A percentile compares a stretch with the other conserved stretches of the same genome.
Conservation (phyloP, 1,140 invertebrate genomes). For the Bradysia coprophila region DNA sequence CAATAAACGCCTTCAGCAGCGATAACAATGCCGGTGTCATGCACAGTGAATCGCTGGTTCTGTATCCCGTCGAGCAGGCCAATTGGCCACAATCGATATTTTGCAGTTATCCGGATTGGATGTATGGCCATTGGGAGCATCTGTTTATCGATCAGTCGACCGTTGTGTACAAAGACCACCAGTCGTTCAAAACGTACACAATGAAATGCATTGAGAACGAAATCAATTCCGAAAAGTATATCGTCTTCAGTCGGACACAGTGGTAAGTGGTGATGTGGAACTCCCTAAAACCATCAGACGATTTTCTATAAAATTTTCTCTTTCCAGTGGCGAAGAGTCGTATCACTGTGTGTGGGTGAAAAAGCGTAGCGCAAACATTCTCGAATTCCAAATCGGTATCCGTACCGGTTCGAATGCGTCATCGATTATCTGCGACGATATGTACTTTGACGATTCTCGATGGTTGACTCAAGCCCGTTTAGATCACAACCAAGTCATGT, state of each 20-base stretch:
- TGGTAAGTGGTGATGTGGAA: constrained; percentile 21
- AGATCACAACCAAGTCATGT: constrained; percentile 14
- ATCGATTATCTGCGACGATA: constrained; percentile 22
- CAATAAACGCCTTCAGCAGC: constrained; percentile 34
- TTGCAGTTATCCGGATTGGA: constrained; percentile 41
- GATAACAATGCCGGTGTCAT: constrained; percentile 17
- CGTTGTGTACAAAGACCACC: constrained; percentile 40
- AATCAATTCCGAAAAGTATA: background rate
- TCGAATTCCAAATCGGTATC: constrained; percentile 40
- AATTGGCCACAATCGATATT: constrained; percentile 3
- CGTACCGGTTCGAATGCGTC: constrained; percentile 11
- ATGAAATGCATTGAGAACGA: constrained; percentile 31
- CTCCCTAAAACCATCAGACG: background rate
- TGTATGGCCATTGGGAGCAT: constrained; percentile 44
- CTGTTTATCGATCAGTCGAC: constrained; percentile 36
- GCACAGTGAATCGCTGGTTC: constrained; percentile 16
- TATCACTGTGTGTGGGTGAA: constrained; percentile 45
- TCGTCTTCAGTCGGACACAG: constrained; percentile 31
- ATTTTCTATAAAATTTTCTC: constrained; percentile 11
- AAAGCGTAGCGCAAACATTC: constrained; percentile 38
- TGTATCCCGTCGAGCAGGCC: constrained; percentile 13
- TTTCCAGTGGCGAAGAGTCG: constrained; percentile 30
- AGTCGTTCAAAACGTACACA: constrained; percentile 42
- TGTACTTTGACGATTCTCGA: constrained; percentile 28
- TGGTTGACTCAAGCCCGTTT: constrained; percentile 51